phyloP scores from a whole-genome alignment of 2,797 vertebrate genomes.

The Chaunax sp. region DNA sequence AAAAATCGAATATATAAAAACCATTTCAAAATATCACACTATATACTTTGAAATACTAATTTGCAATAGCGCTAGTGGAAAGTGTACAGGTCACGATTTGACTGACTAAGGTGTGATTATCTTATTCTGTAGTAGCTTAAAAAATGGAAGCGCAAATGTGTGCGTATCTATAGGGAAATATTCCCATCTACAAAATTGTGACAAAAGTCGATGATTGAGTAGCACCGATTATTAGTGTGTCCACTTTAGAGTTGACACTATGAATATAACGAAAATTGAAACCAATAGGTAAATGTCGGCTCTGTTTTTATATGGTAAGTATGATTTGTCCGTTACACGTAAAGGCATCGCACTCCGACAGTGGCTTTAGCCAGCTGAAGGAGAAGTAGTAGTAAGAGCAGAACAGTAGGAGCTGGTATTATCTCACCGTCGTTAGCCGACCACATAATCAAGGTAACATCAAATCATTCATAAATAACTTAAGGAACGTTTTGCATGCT shows the following conservation, averaged over 20 bases:
- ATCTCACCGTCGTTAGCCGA: neutral
- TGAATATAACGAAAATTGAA: neutral
- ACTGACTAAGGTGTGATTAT: neutral
- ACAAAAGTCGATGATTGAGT: too few species aligned
- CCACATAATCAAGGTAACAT: slow-evolving; percentile 45
- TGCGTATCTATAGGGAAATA: too few species aligned
- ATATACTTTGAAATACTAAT: neutral
- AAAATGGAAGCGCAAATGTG: neutral
- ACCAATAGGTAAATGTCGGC: neutral
- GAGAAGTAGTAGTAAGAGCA: neutral
- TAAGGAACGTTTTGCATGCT: fast-evolving
- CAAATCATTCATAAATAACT: fast-evolving
- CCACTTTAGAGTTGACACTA: neutral
- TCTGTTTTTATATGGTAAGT: too few species aligned
- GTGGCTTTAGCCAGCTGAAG: slow-evolving; percentile 8
- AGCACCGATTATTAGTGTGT: too few species aligned
- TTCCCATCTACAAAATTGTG: too few species aligned
- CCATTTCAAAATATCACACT: neutral
- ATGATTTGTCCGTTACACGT: fast-evolving
- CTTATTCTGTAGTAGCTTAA: neutral
- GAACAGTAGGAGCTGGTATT: too few species aligned
- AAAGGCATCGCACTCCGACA: slow-evolving; percentile 35
- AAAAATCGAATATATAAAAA: too few species aligned
- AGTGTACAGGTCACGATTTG: too few species aligned
- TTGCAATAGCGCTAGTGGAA: neutral